phyloP scores from a whole-genome alignment of 2,113 vertebrate species.

The Rhynchopsitta pachyrhyncha region DNA sequence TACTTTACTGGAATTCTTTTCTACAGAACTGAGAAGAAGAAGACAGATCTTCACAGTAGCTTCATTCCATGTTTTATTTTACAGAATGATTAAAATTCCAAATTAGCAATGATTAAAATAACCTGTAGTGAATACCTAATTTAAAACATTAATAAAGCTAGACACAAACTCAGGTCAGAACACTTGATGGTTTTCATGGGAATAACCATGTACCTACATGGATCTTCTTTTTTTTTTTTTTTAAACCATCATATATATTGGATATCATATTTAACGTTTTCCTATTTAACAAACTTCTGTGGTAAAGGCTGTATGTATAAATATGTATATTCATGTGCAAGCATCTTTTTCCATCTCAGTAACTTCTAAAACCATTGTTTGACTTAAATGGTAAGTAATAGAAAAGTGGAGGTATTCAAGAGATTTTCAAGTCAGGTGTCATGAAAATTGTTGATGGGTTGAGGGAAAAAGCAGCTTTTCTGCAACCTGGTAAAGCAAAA shows the following conservation, averaged over 20 bases:
- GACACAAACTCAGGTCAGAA: neutral
- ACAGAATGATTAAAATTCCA: neutral
- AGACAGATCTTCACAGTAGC: neutral
- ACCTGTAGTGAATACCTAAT: neutral
- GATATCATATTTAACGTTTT: neutral
- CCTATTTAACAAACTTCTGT: neutral
- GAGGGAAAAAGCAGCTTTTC: neutral
- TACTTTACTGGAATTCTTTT: neutral
- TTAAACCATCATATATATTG: neutral
- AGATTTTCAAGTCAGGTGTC: neutral
- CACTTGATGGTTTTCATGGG: neutral
- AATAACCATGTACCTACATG: neutral
- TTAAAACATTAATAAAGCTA: neutral
- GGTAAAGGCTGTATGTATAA: neutral
- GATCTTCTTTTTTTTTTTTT: neutral
- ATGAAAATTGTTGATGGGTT: neutral
- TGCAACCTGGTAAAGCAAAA: neutral
- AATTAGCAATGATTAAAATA: neutral
- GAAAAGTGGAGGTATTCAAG: neutral
- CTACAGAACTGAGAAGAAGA: neutral
- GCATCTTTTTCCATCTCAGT: neutral
- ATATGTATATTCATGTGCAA: neutral
- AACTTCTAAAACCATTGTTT: neutral
- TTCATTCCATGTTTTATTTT: neutral
- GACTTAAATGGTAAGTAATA: neutral